Conservation (phyloP, 2,797 vertebrate species). For the Eurystomus glaucurus region DNA sequence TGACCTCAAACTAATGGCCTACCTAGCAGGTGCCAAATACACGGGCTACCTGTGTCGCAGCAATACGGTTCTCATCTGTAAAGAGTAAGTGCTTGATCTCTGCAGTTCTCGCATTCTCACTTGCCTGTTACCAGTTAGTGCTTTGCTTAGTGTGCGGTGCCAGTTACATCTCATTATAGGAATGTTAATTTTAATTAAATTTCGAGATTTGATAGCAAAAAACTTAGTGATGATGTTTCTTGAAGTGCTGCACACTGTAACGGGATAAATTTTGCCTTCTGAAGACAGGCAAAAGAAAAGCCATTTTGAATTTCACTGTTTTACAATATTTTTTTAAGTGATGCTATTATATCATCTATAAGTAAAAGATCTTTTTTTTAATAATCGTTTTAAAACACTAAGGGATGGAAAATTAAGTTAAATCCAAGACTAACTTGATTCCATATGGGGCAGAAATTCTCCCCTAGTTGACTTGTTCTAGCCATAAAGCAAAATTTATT, state of each 20-base stretch:
- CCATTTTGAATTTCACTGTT: not conserved
- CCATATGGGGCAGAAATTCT: not conserved
- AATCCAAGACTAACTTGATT: not conserved
- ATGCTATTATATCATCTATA: not conserved
- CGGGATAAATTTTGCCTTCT: not conserved
- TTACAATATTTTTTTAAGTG: not conserved
- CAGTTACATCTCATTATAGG: rapidly evolving
- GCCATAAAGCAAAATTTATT: rapidly evolving
- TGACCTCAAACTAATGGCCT: conserved; percentile 97
- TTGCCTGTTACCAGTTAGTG: not conserved
- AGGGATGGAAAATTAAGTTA: not conserved
- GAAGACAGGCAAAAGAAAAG: not conserved
- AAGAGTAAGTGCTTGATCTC: conserved; percentile 89
- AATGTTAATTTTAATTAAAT: not conserved
- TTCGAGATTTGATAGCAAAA: not conserved
- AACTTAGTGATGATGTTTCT: not conserved
- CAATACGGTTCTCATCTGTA: conserved; percentile 97
- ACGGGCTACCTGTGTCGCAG: conserved; percentile 96
- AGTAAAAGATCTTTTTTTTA: not conserved
- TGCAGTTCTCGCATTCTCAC: rapidly evolving
- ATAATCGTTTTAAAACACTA: not conserved
- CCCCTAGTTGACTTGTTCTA: not conserved
- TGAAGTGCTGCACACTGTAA: not conserved
- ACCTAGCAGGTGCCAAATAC: conserved; percentile 94
- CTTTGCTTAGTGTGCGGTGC: not conserved